Conservation (phyloP, 2,888 invertebrate genomes). For the Clivina fossor region DNA sequence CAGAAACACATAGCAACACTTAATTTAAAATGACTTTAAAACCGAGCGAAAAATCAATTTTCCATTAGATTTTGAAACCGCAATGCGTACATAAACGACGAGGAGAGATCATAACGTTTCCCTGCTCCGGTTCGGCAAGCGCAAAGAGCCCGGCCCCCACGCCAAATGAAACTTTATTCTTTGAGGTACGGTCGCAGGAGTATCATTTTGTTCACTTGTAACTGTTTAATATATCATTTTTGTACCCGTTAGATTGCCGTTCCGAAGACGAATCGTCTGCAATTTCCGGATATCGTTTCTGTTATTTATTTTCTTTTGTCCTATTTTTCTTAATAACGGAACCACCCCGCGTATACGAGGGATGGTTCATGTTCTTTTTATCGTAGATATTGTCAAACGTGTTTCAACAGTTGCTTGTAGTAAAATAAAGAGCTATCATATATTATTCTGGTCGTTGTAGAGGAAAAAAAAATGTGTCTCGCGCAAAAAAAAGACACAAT, state of each 20-base stretch:
- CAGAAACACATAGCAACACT: too few relatives aligned
- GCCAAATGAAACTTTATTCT: too few relatives aligned
- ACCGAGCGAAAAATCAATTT: too few relatives aligned
- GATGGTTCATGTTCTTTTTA: conserved; percentile 7
- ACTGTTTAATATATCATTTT: conserved; percentile 30
- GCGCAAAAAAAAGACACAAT: too few relatives aligned
- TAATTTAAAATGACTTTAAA: too few relatives aligned
- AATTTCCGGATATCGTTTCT: conserved; percentile 31
- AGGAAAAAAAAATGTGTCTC: too few relatives aligned
- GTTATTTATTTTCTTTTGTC: conserved; percentile 21
- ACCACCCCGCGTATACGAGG: conserved; percentile 8
- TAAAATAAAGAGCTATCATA: conserved; percentile 12
- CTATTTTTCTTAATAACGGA: conserved; percentile 30
- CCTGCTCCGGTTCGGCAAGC: too few relatives aligned
- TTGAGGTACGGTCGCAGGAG: conserved; percentile 12
- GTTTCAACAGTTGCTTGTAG: conserved; percentile 10
- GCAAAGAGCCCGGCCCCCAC: too few relatives aligned
- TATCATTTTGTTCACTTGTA: conserved; percentile 18
- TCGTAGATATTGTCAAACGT: conserved; percentile 9
- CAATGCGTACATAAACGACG: too few relatives aligned
- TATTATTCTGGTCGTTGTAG: neutral
- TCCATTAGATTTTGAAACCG: too few relatives aligned
- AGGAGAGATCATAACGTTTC: too few relatives aligned
- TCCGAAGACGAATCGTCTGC: conserved; percentile 29
- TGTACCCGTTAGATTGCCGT: conserved; percentile 22